Conservation (phyloP, 2,797 vertebrate genomes). For the Darevskia nairensis region DNA sequence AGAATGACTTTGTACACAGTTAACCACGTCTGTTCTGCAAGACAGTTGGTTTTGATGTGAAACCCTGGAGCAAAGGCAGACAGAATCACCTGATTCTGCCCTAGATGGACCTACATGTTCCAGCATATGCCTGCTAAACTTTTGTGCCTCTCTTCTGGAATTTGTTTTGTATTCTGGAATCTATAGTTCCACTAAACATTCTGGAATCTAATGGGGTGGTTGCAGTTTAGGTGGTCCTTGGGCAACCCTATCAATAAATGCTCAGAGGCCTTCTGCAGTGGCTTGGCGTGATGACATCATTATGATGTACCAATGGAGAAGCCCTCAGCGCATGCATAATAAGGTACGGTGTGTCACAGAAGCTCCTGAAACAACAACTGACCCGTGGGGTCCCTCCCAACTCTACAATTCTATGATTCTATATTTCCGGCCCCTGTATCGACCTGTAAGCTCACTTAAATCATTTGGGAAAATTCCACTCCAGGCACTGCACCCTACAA, state of each 20-base stretch:
- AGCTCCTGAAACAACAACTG: background rate
- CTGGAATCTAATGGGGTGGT: background rate
- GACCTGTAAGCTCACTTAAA: no score
- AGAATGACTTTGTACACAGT: background rate
- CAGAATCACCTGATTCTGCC: background rate
- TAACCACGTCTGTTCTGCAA: background rate
- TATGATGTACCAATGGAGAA: background rate
- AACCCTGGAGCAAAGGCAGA: background rate
- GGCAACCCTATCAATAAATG: background rate
- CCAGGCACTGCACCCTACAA: no score
- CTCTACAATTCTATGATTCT: no score
- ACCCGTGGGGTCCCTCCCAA: no score
- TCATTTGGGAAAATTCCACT: no score
- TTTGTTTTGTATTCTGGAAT: background rate
- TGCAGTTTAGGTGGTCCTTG: background rate
- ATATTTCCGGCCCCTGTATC: no score
- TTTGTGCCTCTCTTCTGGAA: background rate
- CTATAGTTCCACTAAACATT: background rate
- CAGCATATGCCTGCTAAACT: background rate
- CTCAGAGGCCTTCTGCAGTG: background rate
- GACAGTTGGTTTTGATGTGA: background rate
- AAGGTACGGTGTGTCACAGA: background rate
- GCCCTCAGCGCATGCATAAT: background rate
- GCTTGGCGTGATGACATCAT: background rate
- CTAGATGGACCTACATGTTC: background rate